Percentiles rank a stretch among this genome's conserved stretches.
phyloP scores from a whole-genome alignment of 2,888 invertebrate genomes.

The Ligdia adustata region DNA sequence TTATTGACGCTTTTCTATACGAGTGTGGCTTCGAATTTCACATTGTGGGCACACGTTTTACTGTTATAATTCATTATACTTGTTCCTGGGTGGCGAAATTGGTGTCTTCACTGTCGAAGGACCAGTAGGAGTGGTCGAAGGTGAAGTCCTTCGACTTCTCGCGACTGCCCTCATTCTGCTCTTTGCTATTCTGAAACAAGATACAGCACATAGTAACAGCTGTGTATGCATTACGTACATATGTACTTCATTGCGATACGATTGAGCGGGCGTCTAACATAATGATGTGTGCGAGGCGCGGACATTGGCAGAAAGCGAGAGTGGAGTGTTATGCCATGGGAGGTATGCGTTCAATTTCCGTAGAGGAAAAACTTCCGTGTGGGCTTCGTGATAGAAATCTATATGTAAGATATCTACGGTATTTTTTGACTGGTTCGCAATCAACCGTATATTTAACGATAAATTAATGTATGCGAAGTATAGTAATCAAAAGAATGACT shows the following conservation, averaged over 20 bases:
- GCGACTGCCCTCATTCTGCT: constrained; percentile 78
- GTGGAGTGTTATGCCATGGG: not conserved
- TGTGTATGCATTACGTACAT: no score
- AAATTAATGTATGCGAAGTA: no score
- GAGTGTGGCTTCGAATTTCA: no score
- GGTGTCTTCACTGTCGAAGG: constrained; percentile 87
- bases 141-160: constrained; percentile 93
- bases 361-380: no score
- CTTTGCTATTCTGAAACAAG: constrained; percentile 79
- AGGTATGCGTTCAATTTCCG: not conserved
- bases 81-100: constrained; percentile 93
- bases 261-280: not conserved
- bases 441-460: no score
- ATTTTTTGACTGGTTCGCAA: no score
- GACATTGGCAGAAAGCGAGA: not conserved
- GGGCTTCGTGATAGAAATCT: no score
- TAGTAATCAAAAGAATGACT: no score
- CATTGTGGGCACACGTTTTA: no score
- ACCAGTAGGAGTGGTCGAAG: constrained; percentile 96
- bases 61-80: constrained; percentile 77
- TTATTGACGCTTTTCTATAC: no score
- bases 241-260: no score
- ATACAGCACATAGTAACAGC: not conserved
- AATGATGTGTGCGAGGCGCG: not conserved
- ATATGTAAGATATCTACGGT: no score